These are phyloP conservation scores for Pithys albifrons DNA, from an alignment of 2,113 vertebrate species.

Conservation along the genomic window DNA sequence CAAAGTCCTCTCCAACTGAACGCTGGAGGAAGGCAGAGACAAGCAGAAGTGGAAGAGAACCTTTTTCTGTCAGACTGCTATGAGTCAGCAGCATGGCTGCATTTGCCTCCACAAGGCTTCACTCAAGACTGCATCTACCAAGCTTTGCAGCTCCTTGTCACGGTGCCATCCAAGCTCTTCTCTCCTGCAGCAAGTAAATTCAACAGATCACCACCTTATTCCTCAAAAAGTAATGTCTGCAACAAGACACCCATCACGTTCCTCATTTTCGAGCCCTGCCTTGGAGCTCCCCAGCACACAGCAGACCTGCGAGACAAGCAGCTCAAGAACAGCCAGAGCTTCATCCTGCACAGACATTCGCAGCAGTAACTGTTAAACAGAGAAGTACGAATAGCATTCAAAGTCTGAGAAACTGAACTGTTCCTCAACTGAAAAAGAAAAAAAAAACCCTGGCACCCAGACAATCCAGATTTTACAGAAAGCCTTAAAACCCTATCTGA, in stretches of 20 bases:
- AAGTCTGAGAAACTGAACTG: not conserved
- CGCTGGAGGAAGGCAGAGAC: not conserved
- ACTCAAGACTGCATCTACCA: not conserved
- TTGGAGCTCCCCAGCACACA: not conserved
- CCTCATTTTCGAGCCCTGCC: not conserved
- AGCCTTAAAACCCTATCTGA: not conserved
- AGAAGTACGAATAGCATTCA: not conserved
- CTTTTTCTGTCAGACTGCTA: not conserved
- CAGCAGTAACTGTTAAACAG: not conserved
- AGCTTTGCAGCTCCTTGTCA: not conserved
- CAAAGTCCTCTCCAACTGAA: accelerated
- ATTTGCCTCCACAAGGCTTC: not conserved
- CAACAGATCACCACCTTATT: not conserved
- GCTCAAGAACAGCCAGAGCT: not conserved
- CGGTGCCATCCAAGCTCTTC: accelerated
- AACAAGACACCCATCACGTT: not conserved
- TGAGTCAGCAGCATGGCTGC: not conserved
- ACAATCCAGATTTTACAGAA: not conserved
- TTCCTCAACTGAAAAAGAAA: not conserved
- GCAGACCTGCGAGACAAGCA: not conserved
- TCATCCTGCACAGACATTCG: accelerated
- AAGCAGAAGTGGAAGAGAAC: not conserved
- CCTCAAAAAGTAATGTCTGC: not conserved
- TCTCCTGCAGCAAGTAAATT: not conserved
- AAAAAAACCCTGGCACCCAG: not conserved